Percentiles rank a stretch among this genome's conserved stretches.
These are phyloP conservation scores for Dendroctonus valens DNA, from an alignment of 1,140 invertebrate species.

Conservation along the genomic window DNA sequence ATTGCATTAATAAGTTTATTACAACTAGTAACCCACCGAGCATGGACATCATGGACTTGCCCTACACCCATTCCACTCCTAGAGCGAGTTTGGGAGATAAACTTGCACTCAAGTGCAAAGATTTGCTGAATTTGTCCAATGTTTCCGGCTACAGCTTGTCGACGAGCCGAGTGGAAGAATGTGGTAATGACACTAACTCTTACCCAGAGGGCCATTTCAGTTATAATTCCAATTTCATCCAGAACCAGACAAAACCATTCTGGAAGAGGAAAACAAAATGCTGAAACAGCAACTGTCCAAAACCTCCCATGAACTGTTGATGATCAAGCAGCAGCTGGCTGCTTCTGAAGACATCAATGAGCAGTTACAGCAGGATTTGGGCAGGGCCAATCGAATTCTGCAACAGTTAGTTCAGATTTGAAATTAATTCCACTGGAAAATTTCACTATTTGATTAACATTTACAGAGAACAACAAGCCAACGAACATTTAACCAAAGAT, in stretches of 20 bases:
- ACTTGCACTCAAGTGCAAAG: conserved; percentile 30
- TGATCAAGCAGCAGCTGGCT: conserved; percentile 33
- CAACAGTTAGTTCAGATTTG: not conserved
- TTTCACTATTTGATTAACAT: not conserved
- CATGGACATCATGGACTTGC: conserved; percentile 25
- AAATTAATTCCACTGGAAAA: not conserved
- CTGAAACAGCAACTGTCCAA: conserved; percentile 37
- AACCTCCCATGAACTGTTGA: conserved; percentile 22
- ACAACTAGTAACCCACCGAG: conserved; percentile 6
- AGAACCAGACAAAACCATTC: conserved; percentile 22
- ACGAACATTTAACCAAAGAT: conserved; percentile 29
- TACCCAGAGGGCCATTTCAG: too few relatives aligned
- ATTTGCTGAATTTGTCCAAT: conserved; percentile 36
- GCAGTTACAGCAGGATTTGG: conserved; percentile 29
- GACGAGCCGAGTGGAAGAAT: conserved; percentile 24
- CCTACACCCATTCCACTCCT: conserved; percentile 35
- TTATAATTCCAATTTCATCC: too few relatives aligned
- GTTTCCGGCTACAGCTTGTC: conserved; percentile 35
- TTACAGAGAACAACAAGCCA: conserved; percentile 33
- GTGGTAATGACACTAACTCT: not conserved
- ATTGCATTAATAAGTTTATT: not conserved
- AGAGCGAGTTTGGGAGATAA: conserved; percentile 35
- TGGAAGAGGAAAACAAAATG: conserved; percentile 35
- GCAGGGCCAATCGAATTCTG: conserved; percentile 26
- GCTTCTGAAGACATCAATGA: conserved; percentile 38